Evolutionary conservation across 2,113 vertebrate species (phyloP).

Genomic region (Anolis sagrei): DNA sequence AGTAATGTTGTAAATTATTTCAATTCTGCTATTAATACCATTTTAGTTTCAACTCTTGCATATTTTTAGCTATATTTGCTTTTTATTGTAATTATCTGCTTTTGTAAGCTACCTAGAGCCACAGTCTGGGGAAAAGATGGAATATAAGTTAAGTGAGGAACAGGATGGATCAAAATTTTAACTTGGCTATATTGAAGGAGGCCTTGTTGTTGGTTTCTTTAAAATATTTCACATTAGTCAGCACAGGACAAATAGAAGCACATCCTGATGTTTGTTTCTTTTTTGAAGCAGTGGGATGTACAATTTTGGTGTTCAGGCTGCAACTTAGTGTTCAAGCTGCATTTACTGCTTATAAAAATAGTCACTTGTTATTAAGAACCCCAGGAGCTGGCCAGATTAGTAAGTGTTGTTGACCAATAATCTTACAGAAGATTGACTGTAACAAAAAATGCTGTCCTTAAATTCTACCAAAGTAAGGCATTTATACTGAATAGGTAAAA

Average conservation of each 20-base stretch:
- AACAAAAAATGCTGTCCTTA: too few relatives aligned
- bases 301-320: neutral
- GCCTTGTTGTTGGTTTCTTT: neutral
- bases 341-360: too few relatives aligned
- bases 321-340: neutral
- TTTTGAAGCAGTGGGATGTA: neutral
- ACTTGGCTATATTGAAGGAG: neutral
- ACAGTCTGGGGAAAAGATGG: too few relatives aligned
- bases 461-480: neutral
- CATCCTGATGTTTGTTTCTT: neutral
- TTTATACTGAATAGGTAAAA: neutral
- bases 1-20: too few relatives aligned
- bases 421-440: neutral
- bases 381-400: neutral
- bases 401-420: neutral
- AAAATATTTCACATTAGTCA: neutral
- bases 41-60: too few relatives aligned
- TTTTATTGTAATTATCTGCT: too few relatives aligned
- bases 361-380: neutral
- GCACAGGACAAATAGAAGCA: neutral
- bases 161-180: neutral
- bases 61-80: too few relatives aligned
- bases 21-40: too few relatives aligned
- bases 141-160: too few relatives aligned
- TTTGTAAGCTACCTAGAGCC: too few relatives aligned